Conservation (phyloP, 2,888 invertebrate genomes). For the Tetropium fuscum region DNA sequence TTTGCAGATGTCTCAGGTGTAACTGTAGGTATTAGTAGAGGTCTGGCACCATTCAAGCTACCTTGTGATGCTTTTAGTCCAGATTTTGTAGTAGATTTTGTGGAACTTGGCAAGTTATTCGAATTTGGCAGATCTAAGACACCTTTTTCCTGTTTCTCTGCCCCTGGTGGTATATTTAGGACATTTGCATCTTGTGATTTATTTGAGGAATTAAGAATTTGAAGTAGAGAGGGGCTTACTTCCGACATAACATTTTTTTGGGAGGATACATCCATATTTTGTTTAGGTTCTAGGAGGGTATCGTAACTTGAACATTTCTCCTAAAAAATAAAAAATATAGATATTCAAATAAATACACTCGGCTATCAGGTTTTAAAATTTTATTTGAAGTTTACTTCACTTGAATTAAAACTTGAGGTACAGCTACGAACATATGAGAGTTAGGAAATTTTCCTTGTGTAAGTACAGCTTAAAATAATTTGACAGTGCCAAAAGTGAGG, state of each 20-base stretch:
- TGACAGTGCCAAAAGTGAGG: too few relatives aligned
- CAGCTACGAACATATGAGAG: too few relatives aligned
- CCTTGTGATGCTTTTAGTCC: conserved; percentile 50
- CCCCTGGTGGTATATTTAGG: conserved; percentile 17
- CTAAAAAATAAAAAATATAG: too few relatives aligned
- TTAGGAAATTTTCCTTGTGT: too few relatives aligned
- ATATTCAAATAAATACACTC: too few relatives aligned
- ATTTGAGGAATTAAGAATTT: conserved; percentile 14
- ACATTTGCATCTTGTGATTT: conserved; percentile 33
- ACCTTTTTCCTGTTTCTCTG: conserved; percentile 40
- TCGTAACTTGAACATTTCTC: conserved; percentile 42
- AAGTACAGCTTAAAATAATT: too few relatives aligned
- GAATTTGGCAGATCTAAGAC: conserved; percentile 48
- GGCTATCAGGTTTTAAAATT: too few relatives aligned
- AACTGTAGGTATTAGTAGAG: conserved; percentile 55
- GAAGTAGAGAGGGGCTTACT: conserved; percentile 1
- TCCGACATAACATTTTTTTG: conserved; percentile 17
- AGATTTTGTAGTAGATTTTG: conserved; percentile 50
- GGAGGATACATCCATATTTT: conserved; percentile 25
- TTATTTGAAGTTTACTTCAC: too few relatives aligned
- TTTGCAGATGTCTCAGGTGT: conserved; percentile 55
- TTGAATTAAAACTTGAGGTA: too few relatives aligned
- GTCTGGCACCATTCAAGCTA: conserved; percentile 54
- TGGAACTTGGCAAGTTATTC: conserved; percentile 30
- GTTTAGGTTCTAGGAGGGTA: conserved; percentile 39